phyloP scores from a whole-genome alignment of 2,797 vertebrate species.

The Eutrigla gurnardus region DNA sequence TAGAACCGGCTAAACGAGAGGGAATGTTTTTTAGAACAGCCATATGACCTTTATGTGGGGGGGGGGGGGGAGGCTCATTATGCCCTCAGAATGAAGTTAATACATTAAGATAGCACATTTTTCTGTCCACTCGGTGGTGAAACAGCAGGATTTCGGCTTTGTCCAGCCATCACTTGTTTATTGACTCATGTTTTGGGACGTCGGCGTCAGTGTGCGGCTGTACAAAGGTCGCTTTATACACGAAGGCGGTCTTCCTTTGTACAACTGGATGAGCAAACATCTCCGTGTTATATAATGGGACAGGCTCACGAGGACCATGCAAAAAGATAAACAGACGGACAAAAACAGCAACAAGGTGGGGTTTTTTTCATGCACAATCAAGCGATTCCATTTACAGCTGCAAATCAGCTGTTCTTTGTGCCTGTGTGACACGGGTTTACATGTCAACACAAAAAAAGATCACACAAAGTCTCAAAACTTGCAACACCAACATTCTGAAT shows the following conservation, averaged over 20 bases:
- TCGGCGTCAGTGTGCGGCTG: neutral
- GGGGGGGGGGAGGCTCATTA: neutral
- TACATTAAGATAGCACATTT: neutral
- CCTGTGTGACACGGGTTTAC: conserved; percentile 12
- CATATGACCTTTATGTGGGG: neutral
- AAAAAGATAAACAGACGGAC: neutral
- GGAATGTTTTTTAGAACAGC: neutral
- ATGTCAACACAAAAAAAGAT: conserved; percentile 18
- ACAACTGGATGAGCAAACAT: conserved; percentile 41
- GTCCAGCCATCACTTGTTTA: neutral
- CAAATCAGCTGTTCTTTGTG: neutral
- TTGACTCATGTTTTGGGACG: neutral
- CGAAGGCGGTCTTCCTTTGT: conserved; percentile 10
- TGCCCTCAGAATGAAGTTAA: neutral
- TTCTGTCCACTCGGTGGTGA: neutral
- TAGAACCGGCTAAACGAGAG: conserved; percentile 54
- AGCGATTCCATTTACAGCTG: no score
- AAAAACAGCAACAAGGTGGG: neutral
- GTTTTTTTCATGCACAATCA: neutral
- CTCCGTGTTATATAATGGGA: neutral
- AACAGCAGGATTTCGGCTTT: neutral
- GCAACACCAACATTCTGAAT: neutral
- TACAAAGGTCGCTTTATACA: conserved; percentile 38
- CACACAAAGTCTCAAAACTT: neutral
- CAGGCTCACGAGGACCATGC: neutral